These are phyloP conservation scores for Percopsis omiscomaycus DNA, from an alignment of 2,797 vertebrate species.

Conservation along the genomic window DNA sequence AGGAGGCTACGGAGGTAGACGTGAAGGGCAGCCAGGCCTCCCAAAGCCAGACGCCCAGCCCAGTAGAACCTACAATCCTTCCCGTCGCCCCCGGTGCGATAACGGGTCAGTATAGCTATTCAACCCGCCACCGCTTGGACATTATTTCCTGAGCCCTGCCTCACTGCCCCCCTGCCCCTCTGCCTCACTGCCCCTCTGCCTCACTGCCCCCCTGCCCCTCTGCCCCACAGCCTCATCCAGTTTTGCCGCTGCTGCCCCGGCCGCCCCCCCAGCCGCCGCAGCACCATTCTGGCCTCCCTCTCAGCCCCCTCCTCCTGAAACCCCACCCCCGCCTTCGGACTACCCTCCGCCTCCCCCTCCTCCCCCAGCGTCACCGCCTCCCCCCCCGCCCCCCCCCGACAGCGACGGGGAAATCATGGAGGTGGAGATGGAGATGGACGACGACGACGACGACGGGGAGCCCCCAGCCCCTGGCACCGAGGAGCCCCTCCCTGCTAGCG, in stretches of 20 bases:
- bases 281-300: conserved; percentile 70
- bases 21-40: conserved; percentile 72
- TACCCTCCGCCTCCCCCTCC: conserved; percentile 87
- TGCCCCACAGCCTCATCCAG: conserved; percentile 39
- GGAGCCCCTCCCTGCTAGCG: conserved; percentile 68
- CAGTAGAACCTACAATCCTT: conserved; percentile 61
- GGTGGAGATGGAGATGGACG: conserved; percentile 98
- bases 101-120: conserved; percentile 40
- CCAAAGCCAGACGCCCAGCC: conserved; percentile 73
- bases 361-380: conserved; percentile 73
- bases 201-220: background rate
- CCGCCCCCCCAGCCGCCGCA: conserved; percentile 57
- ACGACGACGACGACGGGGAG: conserved; percentile 89
- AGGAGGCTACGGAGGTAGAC: conserved; percentile 85
- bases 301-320: conserved; percentile 79
- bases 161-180: background rate
- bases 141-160: too few relatives aligned
- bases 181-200: too few relatives aligned
- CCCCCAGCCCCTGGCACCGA: conserved; percentile 96
- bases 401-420: conserved; percentile 93
- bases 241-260: conserved; percentile 3
- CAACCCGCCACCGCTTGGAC: background rate
- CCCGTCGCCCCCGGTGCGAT: conserved; percentile 1
- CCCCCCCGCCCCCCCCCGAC: conserved; percentile 82
- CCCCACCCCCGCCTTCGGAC: conserved; percentile 80